Conservation (phyloP, 2,888 invertebrate genomes). For the Neoitamus cyanurus region DNA sequence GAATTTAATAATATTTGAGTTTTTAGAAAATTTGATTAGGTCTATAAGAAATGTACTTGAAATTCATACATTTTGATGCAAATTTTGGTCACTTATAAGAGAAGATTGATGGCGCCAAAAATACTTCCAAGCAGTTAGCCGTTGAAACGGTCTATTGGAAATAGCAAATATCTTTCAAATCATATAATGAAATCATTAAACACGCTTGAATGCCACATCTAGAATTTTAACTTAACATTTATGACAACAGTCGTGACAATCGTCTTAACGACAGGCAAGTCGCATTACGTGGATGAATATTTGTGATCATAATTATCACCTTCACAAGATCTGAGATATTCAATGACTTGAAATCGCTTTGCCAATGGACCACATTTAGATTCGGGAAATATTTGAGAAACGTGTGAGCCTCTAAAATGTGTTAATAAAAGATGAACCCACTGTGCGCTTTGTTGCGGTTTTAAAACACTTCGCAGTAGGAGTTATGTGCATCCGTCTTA, state of each 20-base stretch:
- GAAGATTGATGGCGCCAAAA: not conserved
- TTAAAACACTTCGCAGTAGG: not conserved
- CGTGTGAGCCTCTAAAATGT: not conserved
- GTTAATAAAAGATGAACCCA: not conserved
- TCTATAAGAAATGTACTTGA: too few relatives aligned
- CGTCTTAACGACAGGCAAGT: not conserved
- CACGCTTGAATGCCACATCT: not conserved
- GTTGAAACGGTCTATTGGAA: not conserved
- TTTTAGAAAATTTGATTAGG: not conserved
- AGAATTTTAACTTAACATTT: not conserved
- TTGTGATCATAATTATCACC: not conserved
- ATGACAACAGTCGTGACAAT: not conserved
- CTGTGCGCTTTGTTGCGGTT: not conserved
- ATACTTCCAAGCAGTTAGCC: not conserved
- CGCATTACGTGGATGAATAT: not conserved
- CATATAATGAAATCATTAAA: not conserved
- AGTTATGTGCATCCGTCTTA: not conserved
- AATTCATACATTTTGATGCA: too few relatives aligned
- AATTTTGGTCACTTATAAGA: not conserved
- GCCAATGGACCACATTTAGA: not conserved
- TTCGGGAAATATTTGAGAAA: not conserved
- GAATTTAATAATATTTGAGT: constrained; percentile 23
- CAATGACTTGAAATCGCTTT: not conserved
- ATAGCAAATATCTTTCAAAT: not conserved
- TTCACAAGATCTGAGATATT: not conserved